Conservation (phyloP, 2,113 vertebrate species). For the Hoplias malabaricus region DNA sequence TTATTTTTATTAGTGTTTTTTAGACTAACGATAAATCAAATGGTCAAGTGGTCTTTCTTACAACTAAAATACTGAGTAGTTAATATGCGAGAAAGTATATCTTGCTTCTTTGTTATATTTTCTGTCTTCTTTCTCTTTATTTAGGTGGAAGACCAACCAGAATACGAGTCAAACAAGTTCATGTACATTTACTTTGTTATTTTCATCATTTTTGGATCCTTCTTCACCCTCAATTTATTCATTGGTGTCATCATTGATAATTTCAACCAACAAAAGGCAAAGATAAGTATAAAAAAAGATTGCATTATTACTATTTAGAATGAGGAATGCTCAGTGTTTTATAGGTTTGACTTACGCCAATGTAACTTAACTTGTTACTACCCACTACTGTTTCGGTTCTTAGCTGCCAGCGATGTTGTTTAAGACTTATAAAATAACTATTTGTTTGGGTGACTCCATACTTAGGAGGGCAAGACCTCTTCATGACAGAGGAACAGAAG, state of each 20-base stretch:
- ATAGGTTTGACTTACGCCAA: too few relatives aligned
- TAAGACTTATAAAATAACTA: conserved; percentile 39
- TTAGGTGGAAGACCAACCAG: conserved; percentile 79
- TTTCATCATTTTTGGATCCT: conserved; percentile 87
- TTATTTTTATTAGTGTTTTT: background rate
- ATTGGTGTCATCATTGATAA: conserved; percentile 88
- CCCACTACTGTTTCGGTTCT: too few relatives aligned
- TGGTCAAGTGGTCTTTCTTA: too few relatives aligned
- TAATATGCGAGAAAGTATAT: background rate
- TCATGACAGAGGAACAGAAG: conserved; percentile 98
- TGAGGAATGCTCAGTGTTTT: too few relatives aligned
- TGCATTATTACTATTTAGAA: too few relatives aligned
- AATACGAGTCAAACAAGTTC: conserved; percentile 81
- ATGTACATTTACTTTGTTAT: conserved; percentile 90
- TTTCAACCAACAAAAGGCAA: conserved; percentile 91
- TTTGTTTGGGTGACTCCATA: conserved; percentile 66
- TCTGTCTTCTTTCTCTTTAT: conserved; percentile 15
- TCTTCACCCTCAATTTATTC: conserved; percentile 88
- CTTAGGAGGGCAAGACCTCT: conserved; percentile 93
- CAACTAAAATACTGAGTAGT: background rate
- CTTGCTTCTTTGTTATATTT: background rate
- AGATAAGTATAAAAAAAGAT: conserved; percentile 79
- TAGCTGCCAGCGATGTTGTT: background rate
- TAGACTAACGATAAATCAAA: background rate
- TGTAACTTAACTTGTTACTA: background rate